phyloP scores from a whole-genome alignment of 2,113 vertebrate species.

The Suncus etruscus region DNA sequence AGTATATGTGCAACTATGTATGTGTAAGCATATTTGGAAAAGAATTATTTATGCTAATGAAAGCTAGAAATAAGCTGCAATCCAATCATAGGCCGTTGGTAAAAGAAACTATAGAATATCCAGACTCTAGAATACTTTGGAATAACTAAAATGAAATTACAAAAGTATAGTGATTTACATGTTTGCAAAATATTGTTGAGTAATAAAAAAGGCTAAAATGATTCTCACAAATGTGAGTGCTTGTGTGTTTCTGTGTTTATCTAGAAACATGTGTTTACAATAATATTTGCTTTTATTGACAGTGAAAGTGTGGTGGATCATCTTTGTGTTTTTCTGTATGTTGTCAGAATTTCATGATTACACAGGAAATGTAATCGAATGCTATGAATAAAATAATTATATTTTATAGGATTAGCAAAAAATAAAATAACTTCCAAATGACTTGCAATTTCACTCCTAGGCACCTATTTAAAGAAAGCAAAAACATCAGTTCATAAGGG shows the following conservation, averaged over 20 bases:
- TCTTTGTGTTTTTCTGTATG: slow-evolving; percentile 60
- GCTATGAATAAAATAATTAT: slow-evolving; percentile 55
- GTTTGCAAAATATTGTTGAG: not conserved
- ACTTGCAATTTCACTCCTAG: no score
- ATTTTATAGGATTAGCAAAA: slow-evolving; percentile 36
- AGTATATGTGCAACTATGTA: slow-evolving; percentile 61
- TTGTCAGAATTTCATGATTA: slow-evolving; percentile 54
- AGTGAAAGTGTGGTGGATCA: slow-evolving; percentile 5
- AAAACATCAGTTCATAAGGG: no score
- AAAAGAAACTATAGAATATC: slow-evolving; percentile 38
- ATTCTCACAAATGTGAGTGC: not conserved
- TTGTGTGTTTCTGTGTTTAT: not conserved
- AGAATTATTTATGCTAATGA: slow-evolving; percentile 62
- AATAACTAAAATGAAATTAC: slow-evolving; percentile 51
- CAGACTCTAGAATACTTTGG: not conserved
- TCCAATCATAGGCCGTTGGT: slow-evolving; percentile 46
- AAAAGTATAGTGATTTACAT: slow-evolving; percentile 52
- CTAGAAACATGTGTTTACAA: slow-evolving; percentile 42
- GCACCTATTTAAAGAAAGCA: no score
- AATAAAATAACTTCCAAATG: no score
- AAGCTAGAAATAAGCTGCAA: slow-evolving; percentile 64
- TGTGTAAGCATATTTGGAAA: slow-evolving; percentile 42
- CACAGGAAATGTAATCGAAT: slow-evolving; percentile 63
- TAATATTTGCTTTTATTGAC: slow-evolving; percentile 59
- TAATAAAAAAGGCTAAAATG: slow-evolving; percentile 6